Evolutionary conservation across 2,113 vertebrate genomes (phyloP).

Genomic region (Pampusana beccarii): DNA sequence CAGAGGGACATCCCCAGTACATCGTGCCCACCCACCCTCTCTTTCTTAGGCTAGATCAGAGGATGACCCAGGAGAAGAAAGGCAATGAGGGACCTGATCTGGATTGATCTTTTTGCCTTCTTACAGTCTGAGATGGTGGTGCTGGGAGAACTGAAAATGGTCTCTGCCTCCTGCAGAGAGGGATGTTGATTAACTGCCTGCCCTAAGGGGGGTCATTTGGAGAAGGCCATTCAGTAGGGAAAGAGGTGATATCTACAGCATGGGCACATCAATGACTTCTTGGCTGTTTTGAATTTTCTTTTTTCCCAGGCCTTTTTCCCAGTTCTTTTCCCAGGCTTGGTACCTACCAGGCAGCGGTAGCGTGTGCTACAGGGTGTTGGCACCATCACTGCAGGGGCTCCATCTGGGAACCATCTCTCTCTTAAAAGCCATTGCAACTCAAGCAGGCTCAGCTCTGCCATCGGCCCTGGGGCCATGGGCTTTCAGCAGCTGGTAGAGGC

Average conservation of each 20-base stretch:
- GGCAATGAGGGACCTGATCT: not conserved
- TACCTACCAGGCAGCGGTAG: not conserved
- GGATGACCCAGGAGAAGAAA: not conserved
- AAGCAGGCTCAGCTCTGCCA: not conserved
- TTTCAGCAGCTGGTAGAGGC: not conserved
- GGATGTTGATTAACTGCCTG: not conserved
- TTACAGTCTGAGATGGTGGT: rapidly evolving
- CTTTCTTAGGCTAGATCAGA: not conserved
- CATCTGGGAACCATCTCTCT: not conserved
- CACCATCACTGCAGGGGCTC: not conserved
- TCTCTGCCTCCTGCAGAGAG: not conserved
- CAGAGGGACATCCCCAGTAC: not conserved
- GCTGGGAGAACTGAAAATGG: not conserved
- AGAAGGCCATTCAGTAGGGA: not conserved
- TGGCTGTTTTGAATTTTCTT: not conserved
- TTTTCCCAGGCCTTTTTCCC: not conserved
- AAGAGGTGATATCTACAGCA: not conserved
- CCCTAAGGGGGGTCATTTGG: not conserved
- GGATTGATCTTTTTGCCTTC: not conserved
- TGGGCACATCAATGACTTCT: not conserved
- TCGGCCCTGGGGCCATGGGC: rapidly evolving
- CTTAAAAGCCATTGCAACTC: not conserved
- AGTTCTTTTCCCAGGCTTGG: too few relatives aligned
- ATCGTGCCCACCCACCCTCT: not conserved
- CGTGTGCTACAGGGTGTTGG: rapidly evolving